Evolutionary conservation across 1,140 invertebrate genomes (phyloP), one percentile per base, ranked within the genome.

Genomic region (Aplysia californica): DNA sequence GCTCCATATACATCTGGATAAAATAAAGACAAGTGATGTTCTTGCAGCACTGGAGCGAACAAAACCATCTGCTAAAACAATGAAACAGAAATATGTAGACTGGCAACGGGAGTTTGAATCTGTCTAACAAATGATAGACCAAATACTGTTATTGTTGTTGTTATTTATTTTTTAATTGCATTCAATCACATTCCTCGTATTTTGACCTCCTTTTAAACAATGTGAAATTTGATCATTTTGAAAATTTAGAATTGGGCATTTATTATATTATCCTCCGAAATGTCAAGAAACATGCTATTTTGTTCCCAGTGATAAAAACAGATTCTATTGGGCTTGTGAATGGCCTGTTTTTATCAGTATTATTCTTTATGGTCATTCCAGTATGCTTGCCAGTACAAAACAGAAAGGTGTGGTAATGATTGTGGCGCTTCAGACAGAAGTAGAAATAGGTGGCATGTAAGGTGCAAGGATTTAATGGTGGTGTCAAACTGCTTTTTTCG

Each of bases 61-160:
- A 18, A 92, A 91, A 85, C 91, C 92, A 31, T 90, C 89, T 20
- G 90, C 91, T 0, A 84, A 83, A 67, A 83, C 83, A 26, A 91
- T 91, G 59, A 86, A 83, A 44, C 81, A 87, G 38, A 90, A 91
- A 81, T 92, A 92, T 83, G 68, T 78, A 21, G 82, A 86, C 55
- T 92, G 91, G 92, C 88, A 91, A 81, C 82, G 88, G 72, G 89
- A 91, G 70, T 92, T 88, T 84, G 91, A 92, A 71, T 91, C 91
- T 65, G 87, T 89, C 31, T 92, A 87, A 90, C n/a, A 65, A 3
- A 21, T 3, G 21, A 29, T 6, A 20, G 18, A 65, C 23, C 21
- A 3, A 20, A 65, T 26, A 65, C 4, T 31, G 61, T 31, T 21
- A 65, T 21, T 31, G n/a, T 31, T 21, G 21, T 65, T 26, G 61